Base-by-base conservation (phyloP, 2,888 invertebrate genomes). In the Stenodema calcarata region DNA sequence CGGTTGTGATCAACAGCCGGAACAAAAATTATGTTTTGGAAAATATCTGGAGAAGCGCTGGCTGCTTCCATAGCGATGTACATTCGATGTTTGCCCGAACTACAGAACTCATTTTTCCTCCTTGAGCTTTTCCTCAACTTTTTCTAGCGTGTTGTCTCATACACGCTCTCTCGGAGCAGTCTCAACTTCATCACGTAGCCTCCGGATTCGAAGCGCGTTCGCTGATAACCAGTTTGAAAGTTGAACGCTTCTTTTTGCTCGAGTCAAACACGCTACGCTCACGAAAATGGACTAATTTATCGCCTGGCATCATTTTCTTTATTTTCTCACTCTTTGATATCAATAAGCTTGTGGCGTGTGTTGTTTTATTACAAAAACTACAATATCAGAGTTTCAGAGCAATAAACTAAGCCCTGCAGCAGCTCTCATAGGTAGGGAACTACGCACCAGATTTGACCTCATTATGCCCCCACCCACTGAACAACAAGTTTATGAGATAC, bases 71-170 rank as follows among this genome's bases (percentile, higher is more conserved):
- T 70, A 35, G 14, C 16, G 70, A 27, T 14, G 27, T 4, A 70
- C 2, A 27, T 7, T 35, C n/a, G 75, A 75, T 75, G 30, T 75
- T 75, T 30, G 35, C 42, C 35, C 18, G 35, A 75, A 41, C 42
- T 75, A n/a, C 12, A 2, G 12, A 30, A 80, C 80, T 62, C 80
- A 35, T 80, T 54, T 54, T 80, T 80, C 80, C 54, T 80, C 4
- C 7, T 30, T 54, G 9, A 27, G 35, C 11, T 35, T 30, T 54
- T n/a, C 35, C 4, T 35, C 80, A 80, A 80, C 80, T 80, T 80
- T 80, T 54, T 54, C 80, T 80, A 54, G 80, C 80, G 80, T 80
- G 80, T 80, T 54, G 80, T 80, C 80, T 80, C 80, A 82, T 82
- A 62, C 35, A 69, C 41, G 82, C 62, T 41, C 69, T 35, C 69